These are phyloP conservation scores for Nemotelus pantherinus DNA, from an alignment of 2,888 invertebrate genomes.

Conservation along the genomic window DNA sequence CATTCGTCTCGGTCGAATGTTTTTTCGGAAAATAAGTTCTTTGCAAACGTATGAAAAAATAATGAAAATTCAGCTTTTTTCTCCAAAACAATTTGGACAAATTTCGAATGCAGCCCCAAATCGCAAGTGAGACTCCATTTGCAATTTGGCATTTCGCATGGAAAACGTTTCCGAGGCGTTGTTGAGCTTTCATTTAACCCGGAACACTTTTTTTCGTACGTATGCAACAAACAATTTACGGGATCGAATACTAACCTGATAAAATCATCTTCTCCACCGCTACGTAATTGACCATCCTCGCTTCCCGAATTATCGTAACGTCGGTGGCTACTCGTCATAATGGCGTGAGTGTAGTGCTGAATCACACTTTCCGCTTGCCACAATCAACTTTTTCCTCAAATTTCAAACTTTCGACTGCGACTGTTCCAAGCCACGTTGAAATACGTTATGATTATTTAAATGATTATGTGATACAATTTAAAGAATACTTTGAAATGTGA, in stretches of 20 bases:
- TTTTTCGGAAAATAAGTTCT: not conserved
- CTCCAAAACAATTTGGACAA: not conserved
- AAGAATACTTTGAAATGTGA: too few species aligned
- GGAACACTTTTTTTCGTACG: constrained; percentile 13
- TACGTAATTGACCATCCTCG: constrained; percentile 87
- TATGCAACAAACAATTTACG: constrained; percentile 12
- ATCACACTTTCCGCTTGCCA: not conserved
- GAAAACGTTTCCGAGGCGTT: not conserved
- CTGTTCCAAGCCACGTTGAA: too few species aligned
- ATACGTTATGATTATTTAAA: too few species aligned
- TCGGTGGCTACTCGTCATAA: constrained; percentile 30
- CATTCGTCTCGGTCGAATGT: constrained; percentile 12
- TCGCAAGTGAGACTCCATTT: not conserved
- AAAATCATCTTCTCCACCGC: constrained; percentile 71
- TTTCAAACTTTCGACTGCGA: too few species aligned
- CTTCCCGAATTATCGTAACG: constrained; percentile 66
- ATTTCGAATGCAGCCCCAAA: not conserved
- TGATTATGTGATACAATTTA: too few species aligned
- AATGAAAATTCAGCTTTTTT: not conserved
- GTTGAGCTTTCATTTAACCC: not conserved
- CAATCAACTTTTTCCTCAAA: not conserved
- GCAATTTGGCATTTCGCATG: not conserved
- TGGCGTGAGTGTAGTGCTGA: constrained; percentile 1
- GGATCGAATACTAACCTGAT: constrained; percentile 64
- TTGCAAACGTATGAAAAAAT: constrained; percentile 43